Conservation (phyloP, 2,888 invertebrate genomes). For the Dryomyza anilis region DNA sequence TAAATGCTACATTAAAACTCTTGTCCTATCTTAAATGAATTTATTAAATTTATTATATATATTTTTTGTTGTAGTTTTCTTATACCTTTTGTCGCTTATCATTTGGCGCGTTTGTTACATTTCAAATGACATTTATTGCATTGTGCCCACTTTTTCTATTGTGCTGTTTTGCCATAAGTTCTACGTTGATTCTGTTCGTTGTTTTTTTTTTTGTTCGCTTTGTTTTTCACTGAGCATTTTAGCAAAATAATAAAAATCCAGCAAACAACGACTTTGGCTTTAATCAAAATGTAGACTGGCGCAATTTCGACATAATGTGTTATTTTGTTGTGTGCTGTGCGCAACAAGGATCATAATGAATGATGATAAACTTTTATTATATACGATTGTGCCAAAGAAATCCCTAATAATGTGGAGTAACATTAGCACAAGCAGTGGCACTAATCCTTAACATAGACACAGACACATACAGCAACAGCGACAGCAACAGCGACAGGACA, state of each 20-base stretch:
- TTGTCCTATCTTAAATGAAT: too few species aligned
- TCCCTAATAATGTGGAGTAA: constrained; percentile 7
- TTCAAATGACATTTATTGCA: constrained; percentile 14
- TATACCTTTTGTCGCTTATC: constrained; percentile 3
- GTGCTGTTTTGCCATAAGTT: too few species aligned
- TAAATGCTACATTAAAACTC: too few species aligned
- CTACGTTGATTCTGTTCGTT: too few species aligned
- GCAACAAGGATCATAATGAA: constrained; percentile 1
- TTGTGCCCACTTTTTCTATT: too few species aligned
- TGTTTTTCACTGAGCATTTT: neutral
- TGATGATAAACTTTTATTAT: constrained; percentile 14
- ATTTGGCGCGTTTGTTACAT: neutral
- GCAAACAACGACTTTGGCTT: too few species aligned
- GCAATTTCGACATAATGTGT: neutral
- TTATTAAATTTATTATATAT: too few species aligned
- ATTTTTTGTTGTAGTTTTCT: constrained; percentile 13
- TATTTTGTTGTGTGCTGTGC: neutral
- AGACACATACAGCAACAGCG: neutral
- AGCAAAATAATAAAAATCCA: neutral
- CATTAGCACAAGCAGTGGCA: neutral
- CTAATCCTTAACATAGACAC: neutral
- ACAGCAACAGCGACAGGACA: neutral
- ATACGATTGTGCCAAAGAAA: constrained; percentile 3
- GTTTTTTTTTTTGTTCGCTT: neutral
- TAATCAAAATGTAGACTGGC: too few species aligned